Base-by-base conservation (phyloP, 2,888 invertebrate genomes). In the Drosophila suboccidentalis region DNA sequence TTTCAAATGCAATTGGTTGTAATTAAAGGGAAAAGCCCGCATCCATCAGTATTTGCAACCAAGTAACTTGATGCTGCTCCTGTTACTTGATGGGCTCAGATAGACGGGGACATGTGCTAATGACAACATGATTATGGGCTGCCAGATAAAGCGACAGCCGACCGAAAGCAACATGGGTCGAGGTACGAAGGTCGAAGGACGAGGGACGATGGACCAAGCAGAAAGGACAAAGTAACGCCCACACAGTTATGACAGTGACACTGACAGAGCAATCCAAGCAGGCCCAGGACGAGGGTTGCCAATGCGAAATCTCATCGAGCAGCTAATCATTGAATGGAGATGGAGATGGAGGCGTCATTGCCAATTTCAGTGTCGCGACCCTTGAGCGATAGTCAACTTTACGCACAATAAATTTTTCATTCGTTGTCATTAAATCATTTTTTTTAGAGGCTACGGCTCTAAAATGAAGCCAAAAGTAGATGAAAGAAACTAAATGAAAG, bases 391-490 rank as follows among this genome's bases (percentile, higher is more conserved):
- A 58, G 64, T 78, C 66, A 78, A 81, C 75, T 91, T 91, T 79
- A 91, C 91, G 91, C 89, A 90, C 90, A 88, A 91, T 91, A 92
- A 92, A 91, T 91, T 91, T 90, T 90, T 87, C 78, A 82, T 84
- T 82, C 75, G 78, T 71, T 82, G 84, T 86, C 92, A 88, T 92
- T 91, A 91, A 91, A 90, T 91, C 90, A 91, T 88, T 88, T 80
- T 61, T n/a, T n/a, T n/a, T n/a, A n/a, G n/a, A n/a, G 59, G 22
- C 26, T 29, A 60, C 46, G 47, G 26, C 34, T 41, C 43, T 26
- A 49, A 65, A 71, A 62, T 39, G 38, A 63, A 46, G 47, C 19
- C 13, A 17, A 55, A 58, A 71, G 57, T 53, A 82, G 29, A 8
- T 10, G 22, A 44, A 36, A 26, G 34, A 4, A 26, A 38, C 4